These are phyloP conservation scores for Columba livia DNA, from an alignment of 2,113 vertebrate genomes.

Conservation along the genomic window DNA sequence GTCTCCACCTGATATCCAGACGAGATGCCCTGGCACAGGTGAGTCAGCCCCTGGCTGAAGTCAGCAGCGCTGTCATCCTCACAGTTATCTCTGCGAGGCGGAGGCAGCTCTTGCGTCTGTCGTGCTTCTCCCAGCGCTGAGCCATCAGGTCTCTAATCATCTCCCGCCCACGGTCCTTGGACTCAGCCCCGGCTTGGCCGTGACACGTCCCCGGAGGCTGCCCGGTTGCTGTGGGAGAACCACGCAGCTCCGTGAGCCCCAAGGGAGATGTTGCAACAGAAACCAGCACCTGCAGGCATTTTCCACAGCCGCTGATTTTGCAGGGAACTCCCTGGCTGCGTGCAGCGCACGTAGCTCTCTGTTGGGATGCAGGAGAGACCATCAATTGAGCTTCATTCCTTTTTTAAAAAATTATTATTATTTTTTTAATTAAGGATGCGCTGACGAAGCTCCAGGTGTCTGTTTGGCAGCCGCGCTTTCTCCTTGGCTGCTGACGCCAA, in stretches of 20 bases:
- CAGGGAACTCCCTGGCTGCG: neutral
- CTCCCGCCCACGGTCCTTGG: conserved; percentile 21
- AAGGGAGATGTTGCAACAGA: conserved; percentile 11
- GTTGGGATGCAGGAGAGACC: neutral
- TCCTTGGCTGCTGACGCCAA: neutral
- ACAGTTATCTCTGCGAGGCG: neutral
- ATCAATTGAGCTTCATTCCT: neutral
- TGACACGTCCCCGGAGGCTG: conserved; percentile 20
- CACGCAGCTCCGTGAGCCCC: neutral
- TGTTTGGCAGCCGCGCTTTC: neutral
- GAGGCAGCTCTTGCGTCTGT: neutral
- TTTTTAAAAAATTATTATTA: too few species aligned
- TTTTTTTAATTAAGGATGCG: neutral
- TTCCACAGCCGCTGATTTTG: neutral
- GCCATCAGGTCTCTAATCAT: neutral
- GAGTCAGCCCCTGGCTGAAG: conserved; percentile 11
- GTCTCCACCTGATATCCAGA: conserved; percentile 43
- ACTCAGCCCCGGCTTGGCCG: neutral
- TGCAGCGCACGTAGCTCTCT: neutral
- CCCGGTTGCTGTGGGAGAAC: conserved; percentile 1
- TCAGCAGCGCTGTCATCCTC: neutral
- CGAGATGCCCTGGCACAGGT: conserved; percentile 7
- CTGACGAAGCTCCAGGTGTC: conserved; percentile 42
- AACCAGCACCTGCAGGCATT: conserved; percentile 28
- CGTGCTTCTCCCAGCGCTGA: neutral